phyloP scores from a whole-genome alignment of 2,888 invertebrate species.

The Ophioninae sp. region DNA sequence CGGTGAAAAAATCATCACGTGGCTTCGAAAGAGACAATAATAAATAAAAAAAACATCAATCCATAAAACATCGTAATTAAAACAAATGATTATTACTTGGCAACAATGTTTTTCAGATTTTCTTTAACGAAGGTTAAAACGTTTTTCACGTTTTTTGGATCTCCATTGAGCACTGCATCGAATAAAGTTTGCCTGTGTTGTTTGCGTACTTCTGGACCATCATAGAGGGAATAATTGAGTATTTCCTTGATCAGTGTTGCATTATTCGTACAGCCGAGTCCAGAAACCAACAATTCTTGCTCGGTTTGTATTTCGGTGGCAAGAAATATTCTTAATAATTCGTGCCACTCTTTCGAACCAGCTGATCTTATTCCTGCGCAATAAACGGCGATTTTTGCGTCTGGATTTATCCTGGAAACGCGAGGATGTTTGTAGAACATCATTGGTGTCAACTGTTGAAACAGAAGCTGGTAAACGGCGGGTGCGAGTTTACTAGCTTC shows the following conservation, averaged over 20 bases:
- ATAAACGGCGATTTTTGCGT: slow-evolving; percentile 64
- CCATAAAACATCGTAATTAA: neutral
- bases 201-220: slow-evolving; percentile 65
- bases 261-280: slow-evolving; percentile 65
- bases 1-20: neutral
- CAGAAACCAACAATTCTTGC: slow-evolving; percentile 63
- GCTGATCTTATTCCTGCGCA: slow-evolving; percentile 62
- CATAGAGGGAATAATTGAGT: slow-evolving; percentile 59
- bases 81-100: slow-evolving; percentile 63
- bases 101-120: slow-evolving; percentile 68
- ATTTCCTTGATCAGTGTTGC: slow-evolving; percentile 55
- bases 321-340: slow-evolving; percentile 60
- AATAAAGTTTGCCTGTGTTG: slow-evolving; percentile 70
- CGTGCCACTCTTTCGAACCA: slow-evolving; percentile 57
- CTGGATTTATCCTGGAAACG: slow-evolving; percentile 62
- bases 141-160: slow-evolving; percentile 66
- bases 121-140: slow-evolving; percentile 68
- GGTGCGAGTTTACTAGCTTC: too few relatives aligned
- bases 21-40: neutral
- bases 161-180: slow-evolving; percentile 66
- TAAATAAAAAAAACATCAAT: neutral
- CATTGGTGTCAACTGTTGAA: neutral
- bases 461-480: too few relatives aligned
- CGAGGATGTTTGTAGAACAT: neutral
- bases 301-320: slow-evolving; percentile 64